Evolutionary conservation across 1,140 invertebrate genomes (phyloP), one percentile per base, ranked within the genome.

Genomic region (Drosophila quadrilineata): DNA sequence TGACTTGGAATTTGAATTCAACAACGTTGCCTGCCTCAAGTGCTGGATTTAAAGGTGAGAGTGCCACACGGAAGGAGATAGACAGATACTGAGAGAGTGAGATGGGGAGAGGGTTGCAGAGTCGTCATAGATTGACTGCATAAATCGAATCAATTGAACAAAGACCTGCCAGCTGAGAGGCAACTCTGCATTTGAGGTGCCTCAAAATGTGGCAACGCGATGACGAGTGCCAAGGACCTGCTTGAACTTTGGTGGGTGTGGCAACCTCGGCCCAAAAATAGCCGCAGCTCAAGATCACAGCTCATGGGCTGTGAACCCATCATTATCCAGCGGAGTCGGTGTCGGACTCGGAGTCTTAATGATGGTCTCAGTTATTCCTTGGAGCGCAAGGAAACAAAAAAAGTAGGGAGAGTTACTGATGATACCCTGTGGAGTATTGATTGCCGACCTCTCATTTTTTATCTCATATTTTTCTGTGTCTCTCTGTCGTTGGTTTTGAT

Each of bases 1-100:
- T 76, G 77, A 82, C 77, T 82, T 84, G 64, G 43, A 82, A 59
- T 82, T 84, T 70, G 52, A 71, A 68, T 63, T 63, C 48, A 26
- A 56, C 35, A 26, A 28, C 22, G 28, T 57, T 62, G 28, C 36
- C 41, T 38, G 10, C 24, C 54, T 49, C 28, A 56, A 74, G 60
- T 67, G 68, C 35, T 40, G 50, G 65, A 69, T 64, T 53, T 62
- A 56, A 62, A 68, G 56, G 50, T n/a, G n/a, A n/a, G n/a, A 53
- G 8, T 9, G n/a, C n/a, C n/a, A n/a, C 6, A 24, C 21, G 24
- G 17, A 38, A 10, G 3, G 9, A 22, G 21, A 22, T 10, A 21
- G 16, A 19, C 14, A 8, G 5, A 22, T n/a, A 22, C 19, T 26
- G 22, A 9, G 35, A 24, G 26, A 35, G 21, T n/a, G 6, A 17